Conservation (phyloP, 2,797 vertebrate genomes). For the Phalanger gymnotis region DNA sequence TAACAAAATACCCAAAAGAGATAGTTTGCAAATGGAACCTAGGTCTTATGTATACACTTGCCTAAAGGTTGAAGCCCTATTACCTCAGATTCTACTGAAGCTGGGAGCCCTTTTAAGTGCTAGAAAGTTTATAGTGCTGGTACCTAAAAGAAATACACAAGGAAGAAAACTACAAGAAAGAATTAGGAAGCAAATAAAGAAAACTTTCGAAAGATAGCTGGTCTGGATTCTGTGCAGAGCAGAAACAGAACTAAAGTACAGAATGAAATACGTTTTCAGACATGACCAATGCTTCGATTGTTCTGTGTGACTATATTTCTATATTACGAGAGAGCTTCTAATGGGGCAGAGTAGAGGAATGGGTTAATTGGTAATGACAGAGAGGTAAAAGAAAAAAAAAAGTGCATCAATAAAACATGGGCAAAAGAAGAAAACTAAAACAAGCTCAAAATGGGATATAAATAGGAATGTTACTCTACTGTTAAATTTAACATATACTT, state of each 20-base stretch:
- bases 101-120: conserved; percentile 15
- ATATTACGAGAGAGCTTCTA: background rate
- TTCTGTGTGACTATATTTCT: background rate
- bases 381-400: background rate
- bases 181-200: conserved; percentile 8
- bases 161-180: background rate
- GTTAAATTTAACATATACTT: background rate
- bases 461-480: background rate
- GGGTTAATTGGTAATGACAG: background rate
- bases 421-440: background rate
- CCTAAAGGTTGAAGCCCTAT: conserved; percentile 15
- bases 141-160: background rate
- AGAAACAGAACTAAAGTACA: background rate
- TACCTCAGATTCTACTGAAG: background rate
- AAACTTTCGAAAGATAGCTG: conserved; percentile 9
- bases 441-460: background rate
- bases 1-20: conserved; percentile 24
- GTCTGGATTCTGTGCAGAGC: background rate
- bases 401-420: background rate
- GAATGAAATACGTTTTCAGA: background rate
- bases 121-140: background rate
- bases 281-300: background rate
- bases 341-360: background rate
- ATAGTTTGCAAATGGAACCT: background rate
- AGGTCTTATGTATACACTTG: background rate